phyloP scores from a whole-genome alignment of 2,113 vertebrate species.

The Chionodraco myersi region DNA sequence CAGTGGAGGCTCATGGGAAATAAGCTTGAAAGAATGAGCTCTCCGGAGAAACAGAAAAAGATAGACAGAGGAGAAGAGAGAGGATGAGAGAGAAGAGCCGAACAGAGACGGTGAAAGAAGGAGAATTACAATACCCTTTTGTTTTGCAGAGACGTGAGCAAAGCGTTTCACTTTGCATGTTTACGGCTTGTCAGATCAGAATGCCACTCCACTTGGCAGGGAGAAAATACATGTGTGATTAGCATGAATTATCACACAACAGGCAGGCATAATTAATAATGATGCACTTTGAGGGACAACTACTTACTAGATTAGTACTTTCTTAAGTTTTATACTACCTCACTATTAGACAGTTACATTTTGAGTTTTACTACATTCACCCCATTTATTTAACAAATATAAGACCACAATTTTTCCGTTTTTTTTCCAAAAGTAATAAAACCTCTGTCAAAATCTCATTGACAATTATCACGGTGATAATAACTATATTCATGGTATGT shows the following conservation, averaged over 20 bases:
- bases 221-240: constrained; percentile 1
- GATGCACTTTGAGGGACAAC: background rate
- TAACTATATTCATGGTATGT: too few species aligned
- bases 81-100: constrained; percentile 30
- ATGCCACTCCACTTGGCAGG: background rate
- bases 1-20: constrained; percentile 71
- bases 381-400: too few species aligned
- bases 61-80: constrained; percentile 8
- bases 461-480: too few species aligned
- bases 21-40: constrained; percentile 65
- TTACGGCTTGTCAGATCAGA: constrained; percentile 3
- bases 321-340: too few species aligned
- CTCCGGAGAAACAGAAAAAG: constrained; percentile 53
- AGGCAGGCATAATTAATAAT: constrained; percentile 18
- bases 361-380: too few species aligned
- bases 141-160: constrained; percentile 22
- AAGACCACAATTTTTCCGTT: too few species aligned
- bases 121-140: constrained; percentile 49
- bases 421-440: too few species aligned
- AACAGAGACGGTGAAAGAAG: constrained; percentile 39
- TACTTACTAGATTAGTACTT: too few species aligned
- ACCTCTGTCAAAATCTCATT: too few species aligned
- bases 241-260: constrained; percentile 16
- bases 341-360: too few species aligned
- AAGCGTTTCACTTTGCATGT: constrained; percentile 40